phyloP scores from a whole-genome alignment of 2,888 invertebrate species.

The Spodoptera exigua region DNA sequence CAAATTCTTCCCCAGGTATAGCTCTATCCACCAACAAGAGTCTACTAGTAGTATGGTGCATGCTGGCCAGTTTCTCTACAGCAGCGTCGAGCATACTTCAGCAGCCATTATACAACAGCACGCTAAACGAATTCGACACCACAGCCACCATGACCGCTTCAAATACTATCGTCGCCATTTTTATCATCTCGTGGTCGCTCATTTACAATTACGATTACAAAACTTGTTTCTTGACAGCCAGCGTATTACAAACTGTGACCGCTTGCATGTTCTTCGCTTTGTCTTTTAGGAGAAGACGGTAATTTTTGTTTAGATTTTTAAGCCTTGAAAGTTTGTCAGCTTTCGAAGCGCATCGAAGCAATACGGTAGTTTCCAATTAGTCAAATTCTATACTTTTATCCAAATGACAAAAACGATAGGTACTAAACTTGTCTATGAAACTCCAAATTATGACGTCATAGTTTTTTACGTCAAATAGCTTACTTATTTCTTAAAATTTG shows the following conservation, averaged over 20 bases:
- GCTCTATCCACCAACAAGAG: constrained; percentile 75
- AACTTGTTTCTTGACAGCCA: constrained; percentile 81
- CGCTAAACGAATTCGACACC: constrained; percentile 83
- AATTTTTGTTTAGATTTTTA: constrained; percentile 30
- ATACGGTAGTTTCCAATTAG: too few species aligned
- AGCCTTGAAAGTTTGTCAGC: too few species aligned
- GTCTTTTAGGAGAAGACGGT: constrained; percentile 79
- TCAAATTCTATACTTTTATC: too few species aligned
- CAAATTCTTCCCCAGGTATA: constrained; percentile 69
- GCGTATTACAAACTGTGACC: constrained; percentile 75
- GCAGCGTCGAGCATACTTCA: constrained; percentile 79
- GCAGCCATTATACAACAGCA: constrained; percentile 81
- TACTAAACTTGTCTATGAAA: too few species aligned
- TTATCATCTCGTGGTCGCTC: constrained; percentile 78
- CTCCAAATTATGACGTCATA: too few species aligned
- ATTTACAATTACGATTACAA: constrained; percentile 77
- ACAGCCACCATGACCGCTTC: constrained; percentile 83
- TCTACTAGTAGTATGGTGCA: constrained; percentile 82
- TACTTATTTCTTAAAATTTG: too few species aligned
- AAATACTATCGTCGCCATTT: constrained; percentile 77
- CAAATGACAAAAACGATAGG: too few species aligned
- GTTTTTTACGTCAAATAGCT: too few species aligned
- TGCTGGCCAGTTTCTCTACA: constrained; percentile 80
- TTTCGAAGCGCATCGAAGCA: too few species aligned
- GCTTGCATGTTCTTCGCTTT: constrained; percentile 76